Evolutionary conservation across 2,797 vertebrate genomes (phyloP).

Genomic region (Thalassophryne amazonica): DNA sequence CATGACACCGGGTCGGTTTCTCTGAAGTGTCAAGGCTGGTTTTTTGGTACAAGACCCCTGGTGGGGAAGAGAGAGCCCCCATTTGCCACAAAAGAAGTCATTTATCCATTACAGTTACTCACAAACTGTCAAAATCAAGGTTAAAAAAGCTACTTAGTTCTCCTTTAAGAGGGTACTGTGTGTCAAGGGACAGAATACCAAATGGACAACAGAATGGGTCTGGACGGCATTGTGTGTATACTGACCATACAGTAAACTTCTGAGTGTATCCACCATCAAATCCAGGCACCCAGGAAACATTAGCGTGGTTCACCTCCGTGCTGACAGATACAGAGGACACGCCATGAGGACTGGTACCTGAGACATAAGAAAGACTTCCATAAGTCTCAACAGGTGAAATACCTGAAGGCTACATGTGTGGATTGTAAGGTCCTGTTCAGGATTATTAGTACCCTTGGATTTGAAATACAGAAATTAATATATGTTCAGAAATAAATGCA

Average conservation of each 20-base stretch:
- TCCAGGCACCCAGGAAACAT: slow-evolving; percentile 91
- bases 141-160: too few relatives aligned
- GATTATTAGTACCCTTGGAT: too few relatives aligned
- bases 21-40: too few relatives aligned
- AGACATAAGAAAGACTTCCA: background rate
- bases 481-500: too few relatives aligned
- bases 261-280: slow-evolving; percentile 95
- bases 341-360: slow-evolving; percentile 92
- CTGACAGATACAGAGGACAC: slow-evolving; percentile 81
- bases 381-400: background rate
- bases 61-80: too few relatives aligned
- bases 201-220: background rate
- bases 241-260: slow-evolving; percentile 93
- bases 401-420: background rate
- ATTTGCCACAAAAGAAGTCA: too few relatives aligned
- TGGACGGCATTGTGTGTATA: background rate
- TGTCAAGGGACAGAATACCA: background rate
- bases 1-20: too few relatives aligned
- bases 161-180: too few relatives aligned
- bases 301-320: slow-evolving; percentile 82
- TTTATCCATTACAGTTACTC: too few relatives aligned
- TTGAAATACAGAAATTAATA: too few relatives aligned
- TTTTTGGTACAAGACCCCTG: too few relatives aligned
- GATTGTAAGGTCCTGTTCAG: too few relatives aligned
- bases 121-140: background rate